Evolutionary conservation across 2,888 invertebrate genomes (phyloP).

Genomic region (Apoderus coryli): DNA sequence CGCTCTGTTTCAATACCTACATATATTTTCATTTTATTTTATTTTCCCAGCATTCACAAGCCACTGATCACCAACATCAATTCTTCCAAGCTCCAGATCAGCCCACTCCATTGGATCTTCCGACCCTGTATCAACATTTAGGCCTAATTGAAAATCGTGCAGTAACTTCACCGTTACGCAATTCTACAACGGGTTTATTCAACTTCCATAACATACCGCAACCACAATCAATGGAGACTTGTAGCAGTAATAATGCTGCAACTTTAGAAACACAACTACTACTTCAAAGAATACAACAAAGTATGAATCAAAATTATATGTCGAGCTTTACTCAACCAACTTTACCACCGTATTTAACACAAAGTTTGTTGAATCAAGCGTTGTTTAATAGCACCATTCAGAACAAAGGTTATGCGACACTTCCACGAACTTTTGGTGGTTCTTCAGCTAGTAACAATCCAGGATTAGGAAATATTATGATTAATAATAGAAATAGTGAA

Average conservation of each 20-base stretch:
- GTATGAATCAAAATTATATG: too few relatives aligned
- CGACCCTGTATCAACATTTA: too few relatives aligned
- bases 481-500: slow-evolving; percentile 26
- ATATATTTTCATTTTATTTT: too few relatives aligned
- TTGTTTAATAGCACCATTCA: slow-evolving; percentile 27
- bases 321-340: too few relatives aligned
- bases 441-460: slow-evolving; percentile 23
- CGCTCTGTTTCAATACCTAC: too few relatives aligned
- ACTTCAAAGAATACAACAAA: slow-evolving; percentile 35
- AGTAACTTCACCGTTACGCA: slow-evolving; percentile 29
- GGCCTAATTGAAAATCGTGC: slow-evolving; percentile 29
- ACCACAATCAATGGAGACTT: slow-evolving; percentile 20
- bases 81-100: slow-evolving; percentile 20
- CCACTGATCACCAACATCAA: slow-evolving; percentile 18
- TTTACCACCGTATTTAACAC: slow-evolving; percentile 12
- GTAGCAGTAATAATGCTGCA: too few relatives aligned
- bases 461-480: too few relatives aligned
- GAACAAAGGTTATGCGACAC: slow-evolving; percentile 27
- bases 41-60: too few relatives aligned
- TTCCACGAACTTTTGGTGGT: slow-evolving; percentile 26
- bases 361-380: slow-evolving; percentile 9
- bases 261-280: too few relatives aligned
- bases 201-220: slow-evolving; percentile 26
- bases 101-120: slow-evolving; percentile 20
- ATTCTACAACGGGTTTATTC: slow-evolving; percentile 24